Base-by-base conservation (phyloP, 2,113 vertebrate genomes). In the Pseudorectes ferrugineus region DNA sequence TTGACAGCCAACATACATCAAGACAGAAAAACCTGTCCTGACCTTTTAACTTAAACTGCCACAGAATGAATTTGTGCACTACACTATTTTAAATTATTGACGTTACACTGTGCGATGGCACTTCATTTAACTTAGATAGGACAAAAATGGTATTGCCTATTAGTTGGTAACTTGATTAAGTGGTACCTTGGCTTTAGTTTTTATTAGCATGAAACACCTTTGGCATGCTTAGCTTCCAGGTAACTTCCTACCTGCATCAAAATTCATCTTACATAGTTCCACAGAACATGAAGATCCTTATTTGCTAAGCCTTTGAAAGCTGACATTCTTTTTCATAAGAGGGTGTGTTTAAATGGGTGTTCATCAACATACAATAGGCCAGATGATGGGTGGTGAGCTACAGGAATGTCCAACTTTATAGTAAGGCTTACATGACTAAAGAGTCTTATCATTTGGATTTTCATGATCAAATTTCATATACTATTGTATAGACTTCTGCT, bases 201-300 rank as follows among this genome's bases (percentile, higher is more conserved):
- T 98, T 98, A 97, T 98, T 98, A 97, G 97, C 98, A 98, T 97
- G 97, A 96, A 97, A 98, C 97, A 98, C 97, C 97, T 98, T 97
- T 97, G 97, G 98, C 98, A 98, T 98, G 98, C 96, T 96, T 98
- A 97, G 97, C 97, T 98, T 98, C 95, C 96, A 96, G 96, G 92
- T 97, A 97, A 96, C 88, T 95, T 94, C 92, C 85, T 97, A 97
- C 97, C 94, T 97, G 97, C 96, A 96, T 98, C 92, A 87, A 87
- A 97, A 75, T 92, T 96, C 97, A 97, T 96, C 83, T 97, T 98
- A 49, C 77, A 9, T 97, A 97, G 96, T 97, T 97, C 82, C 96
- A 97, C 95, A 96, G 82, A 92, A 98, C 96, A 95, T 97, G 97
- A 97, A 97, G 97, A 97, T 98, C 96, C 89, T 95, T 96, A 94